Conservation (phyloP, 2,113 vertebrate species). For the Menura novaehollandiae region DNA sequence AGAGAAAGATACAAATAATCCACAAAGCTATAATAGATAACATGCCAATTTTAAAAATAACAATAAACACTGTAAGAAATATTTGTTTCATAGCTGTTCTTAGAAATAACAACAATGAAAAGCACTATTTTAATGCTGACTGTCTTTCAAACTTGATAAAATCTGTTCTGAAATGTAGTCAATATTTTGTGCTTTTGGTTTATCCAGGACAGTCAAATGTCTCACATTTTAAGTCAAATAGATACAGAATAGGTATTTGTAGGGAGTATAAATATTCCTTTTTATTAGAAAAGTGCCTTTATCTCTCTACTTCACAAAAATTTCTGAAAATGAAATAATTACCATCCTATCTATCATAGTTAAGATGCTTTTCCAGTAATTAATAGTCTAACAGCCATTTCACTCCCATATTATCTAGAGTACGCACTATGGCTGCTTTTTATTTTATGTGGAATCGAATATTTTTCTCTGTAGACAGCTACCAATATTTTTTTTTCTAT, state of each 20-base stretch:
- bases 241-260: neutral
- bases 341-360: neutral
- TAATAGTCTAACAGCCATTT: neutral
- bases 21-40: neutral
- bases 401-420: neutral
- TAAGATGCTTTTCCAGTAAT: neutral
- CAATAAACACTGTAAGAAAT: neutral
- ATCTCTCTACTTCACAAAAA: neutral
- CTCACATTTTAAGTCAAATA: neutral
- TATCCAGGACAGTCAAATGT: neutral
- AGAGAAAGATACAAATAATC: neutral
- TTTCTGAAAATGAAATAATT: neutral
- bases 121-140: neutral
- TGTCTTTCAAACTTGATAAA: neutral
- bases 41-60: neutral
- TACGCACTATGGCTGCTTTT: neutral
- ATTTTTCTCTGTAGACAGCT: neutral
- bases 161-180: neutral
- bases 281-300: neutral
- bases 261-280: neutral
- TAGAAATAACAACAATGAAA: neutral
- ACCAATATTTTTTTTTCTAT: neutral
- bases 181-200: neutral
- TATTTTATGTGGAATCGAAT: neutral
- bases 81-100: neutral